Conservation (phyloP, 2,113 vertebrate species). For the Poeciliopsis turrubarensis region DNA sequence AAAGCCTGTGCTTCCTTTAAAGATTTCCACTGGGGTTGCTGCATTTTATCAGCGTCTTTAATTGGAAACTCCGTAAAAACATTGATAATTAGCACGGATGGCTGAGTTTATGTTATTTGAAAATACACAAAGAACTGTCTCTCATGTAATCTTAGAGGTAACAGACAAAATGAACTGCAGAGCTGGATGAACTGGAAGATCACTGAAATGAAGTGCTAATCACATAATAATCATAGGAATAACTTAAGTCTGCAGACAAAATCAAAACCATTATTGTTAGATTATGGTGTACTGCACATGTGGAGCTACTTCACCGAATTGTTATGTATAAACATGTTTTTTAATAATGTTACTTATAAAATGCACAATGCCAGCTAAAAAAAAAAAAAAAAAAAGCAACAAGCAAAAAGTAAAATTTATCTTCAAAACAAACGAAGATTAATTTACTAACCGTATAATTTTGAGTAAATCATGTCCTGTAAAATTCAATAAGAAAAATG, state of each 20-base stretch:
- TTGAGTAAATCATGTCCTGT: conserved; percentile 27
- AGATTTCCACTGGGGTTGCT: too few species aligned
- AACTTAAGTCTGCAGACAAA: neutral
- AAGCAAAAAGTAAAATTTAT: neutral
- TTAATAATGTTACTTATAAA: neutral
- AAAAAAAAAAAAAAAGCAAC: neutral
- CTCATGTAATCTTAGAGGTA: too few species aligned
- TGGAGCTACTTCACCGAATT: neutral
- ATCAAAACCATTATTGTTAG: neutral
- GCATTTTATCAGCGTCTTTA: too few species aligned
- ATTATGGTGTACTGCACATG: neutral
- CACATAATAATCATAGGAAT: neutral
- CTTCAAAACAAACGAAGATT: too few species aligned
- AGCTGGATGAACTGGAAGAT: too few species aligned
- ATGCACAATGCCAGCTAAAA: neutral
- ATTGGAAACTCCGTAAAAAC: too few species aligned
- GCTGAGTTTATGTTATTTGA: too few species aligned
- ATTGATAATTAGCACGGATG: too few species aligned
- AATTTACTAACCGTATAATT: neutral
- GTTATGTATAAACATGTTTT: neutral
- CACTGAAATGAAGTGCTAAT: too few species aligned
- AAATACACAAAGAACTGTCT: too few species aligned
- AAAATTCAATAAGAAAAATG: conserved; percentile 41
- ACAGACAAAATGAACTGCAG: too few species aligned
- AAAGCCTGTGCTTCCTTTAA: too few species aligned